A percentile compares a stretch with the other conserved stretches of the same genome.
These are phyloP conservation scores for Gasterosteus nipponicus DNA, from an alignment of 2,113 vertebrate species.

Conservation along the genomic window DNA sequence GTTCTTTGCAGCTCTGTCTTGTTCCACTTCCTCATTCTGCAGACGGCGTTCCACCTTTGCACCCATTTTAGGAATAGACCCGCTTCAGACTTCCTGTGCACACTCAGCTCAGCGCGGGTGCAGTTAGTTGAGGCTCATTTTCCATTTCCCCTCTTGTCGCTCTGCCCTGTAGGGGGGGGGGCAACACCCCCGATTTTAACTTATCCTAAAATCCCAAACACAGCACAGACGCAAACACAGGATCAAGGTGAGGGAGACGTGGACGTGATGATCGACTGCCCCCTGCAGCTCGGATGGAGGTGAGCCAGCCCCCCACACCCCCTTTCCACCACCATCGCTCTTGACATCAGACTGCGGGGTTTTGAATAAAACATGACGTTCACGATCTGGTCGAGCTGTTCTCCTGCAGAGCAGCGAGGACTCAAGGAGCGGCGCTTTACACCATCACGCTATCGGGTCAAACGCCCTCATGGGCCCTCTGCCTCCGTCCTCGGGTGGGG, in stretches of 20 bases:
- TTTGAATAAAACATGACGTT: conserved; percentile 37
- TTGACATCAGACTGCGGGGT: conserved; percentile 1
- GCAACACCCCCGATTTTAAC: neutral
- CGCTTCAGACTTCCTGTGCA: neutral
- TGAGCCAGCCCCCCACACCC: neutral
- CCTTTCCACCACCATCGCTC: neutral
- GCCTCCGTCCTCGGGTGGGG: neutral
- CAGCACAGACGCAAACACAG: neutral
- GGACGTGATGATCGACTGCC: conserved; percentile 40
- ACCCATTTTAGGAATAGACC: neutral
- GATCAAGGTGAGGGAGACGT: conserved; percentile 24
- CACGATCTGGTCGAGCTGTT: neutral
- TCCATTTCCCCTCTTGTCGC: too few relatives aligned
- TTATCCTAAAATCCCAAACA: neutral
- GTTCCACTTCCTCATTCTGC: conserved; percentile 26
- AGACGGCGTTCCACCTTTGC: neutral
- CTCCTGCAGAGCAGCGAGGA: too few relatives aligned
- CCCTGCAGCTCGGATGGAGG: conserved; percentile 42
- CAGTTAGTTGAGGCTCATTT: neutral
- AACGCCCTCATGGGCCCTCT: conserved; percentile 11
- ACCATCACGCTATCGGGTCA: neutral
- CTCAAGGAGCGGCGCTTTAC: neutral
- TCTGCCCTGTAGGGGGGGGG: neutral
- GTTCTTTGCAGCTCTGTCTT: neutral
- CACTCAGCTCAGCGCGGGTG: neutral